phyloP scores from a whole-genome alignment of 2,888 invertebrate genomes.

The Hylaea fasciaria region DNA sequence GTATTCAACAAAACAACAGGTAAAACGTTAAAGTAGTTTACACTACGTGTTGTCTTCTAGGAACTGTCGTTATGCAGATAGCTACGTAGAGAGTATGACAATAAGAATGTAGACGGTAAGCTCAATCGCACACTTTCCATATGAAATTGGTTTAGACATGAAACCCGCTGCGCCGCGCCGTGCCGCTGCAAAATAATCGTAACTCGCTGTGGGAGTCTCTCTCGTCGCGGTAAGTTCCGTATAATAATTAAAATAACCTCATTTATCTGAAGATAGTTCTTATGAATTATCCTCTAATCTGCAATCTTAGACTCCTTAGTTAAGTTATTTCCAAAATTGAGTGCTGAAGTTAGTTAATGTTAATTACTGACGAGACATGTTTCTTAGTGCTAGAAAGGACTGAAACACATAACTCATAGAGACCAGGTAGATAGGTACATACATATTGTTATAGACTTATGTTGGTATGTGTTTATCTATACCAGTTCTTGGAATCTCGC shows the following conservation, averaged over 20 bases:
- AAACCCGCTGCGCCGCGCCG: constrained; percentile 25
- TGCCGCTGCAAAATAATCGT: constrained; percentile 11
- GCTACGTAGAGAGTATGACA: constrained; percentile 42
- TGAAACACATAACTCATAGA: too few relatives aligned
- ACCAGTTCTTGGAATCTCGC: too few relatives aligned
- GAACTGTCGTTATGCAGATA: constrained; percentile 25
- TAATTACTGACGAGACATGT: too few relatives aligned
- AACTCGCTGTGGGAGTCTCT: constrained; percentile 12
- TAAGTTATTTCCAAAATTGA: too few relatives aligned
- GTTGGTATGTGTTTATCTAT: too few relatives aligned
- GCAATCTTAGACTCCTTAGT: background rate
- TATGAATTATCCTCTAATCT: background rate
- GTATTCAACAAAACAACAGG: background rate
- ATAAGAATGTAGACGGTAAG: constrained; percentile 35
- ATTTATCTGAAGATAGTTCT: background rate
- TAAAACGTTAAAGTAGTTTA: background rate
- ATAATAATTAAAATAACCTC: background rate
- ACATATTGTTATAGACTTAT: too few relatives aligned
- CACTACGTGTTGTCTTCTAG: background rate
- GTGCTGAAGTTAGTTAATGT: too few relatives aligned
- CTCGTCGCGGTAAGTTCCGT: background rate
- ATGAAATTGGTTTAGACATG: constrained; percentile 47
- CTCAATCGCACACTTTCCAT: constrained; percentile 50
- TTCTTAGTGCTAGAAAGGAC: too few relatives aligned
- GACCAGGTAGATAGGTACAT: too few relatives aligned